These are phyloP conservation scores for Phaethornis superciliosus DNA, from an alignment of 2,113 vertebrate species.

Conservation along the genomic window DNA sequence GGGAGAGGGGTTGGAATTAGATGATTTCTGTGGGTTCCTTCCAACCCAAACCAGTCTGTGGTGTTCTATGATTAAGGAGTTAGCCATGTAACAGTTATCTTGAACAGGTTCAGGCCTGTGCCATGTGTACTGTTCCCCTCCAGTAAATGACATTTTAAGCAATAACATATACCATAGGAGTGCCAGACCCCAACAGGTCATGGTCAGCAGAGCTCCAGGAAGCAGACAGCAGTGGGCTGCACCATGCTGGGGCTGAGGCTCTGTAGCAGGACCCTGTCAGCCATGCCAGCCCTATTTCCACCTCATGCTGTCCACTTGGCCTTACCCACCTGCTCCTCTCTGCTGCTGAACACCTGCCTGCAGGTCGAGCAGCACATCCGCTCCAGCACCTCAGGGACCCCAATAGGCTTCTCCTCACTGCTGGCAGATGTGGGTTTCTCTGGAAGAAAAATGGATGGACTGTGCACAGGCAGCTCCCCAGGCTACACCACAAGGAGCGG, in stretches of 20 bases:
- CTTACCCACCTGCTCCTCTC: slow-evolving; percentile 89
- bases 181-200: rapidly evolving
- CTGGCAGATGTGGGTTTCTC: not conserved
- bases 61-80: not conserved
- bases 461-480: not conserved
- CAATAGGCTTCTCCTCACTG: not conserved
- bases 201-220: rapidly evolving
- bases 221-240: not conserved
- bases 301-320: rapidly evolving
- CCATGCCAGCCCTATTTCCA: not conserved
- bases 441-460: not conserved
- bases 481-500: rapidly evolving
- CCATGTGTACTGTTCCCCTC: not conserved
- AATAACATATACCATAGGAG: rapidly evolving
- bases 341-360: slow-evolving; percentile 79
- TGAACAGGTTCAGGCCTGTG: not conserved
- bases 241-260: not conserved
- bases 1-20: no score
- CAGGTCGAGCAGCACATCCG: slow-evolving; percentile 86
- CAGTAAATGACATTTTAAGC: not conserved
- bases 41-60: no score
- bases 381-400: slow-evolving; percentile 71
- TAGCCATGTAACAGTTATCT: not conserved
- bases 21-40: no score
- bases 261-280: not conserved